Conservation (phyloP, 2,888 invertebrate species). For the Lobophora halterata region DNA sequence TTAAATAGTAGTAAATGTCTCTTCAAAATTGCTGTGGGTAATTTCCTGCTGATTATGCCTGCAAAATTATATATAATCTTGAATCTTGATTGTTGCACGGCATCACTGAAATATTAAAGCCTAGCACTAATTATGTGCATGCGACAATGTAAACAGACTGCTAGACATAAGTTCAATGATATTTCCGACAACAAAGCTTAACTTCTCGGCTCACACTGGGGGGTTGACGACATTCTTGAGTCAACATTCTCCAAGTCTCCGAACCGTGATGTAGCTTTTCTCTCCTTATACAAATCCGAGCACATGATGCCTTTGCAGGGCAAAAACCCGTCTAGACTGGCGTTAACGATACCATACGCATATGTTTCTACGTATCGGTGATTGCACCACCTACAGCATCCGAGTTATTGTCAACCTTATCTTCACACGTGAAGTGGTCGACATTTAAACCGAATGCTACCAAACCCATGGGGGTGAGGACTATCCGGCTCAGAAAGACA, state of each 20-base stretch:
- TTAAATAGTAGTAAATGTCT: no score
- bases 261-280: constrained; percentile 31
- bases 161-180: constrained; percentile 2
- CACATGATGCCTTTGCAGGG: constrained; percentile 52
- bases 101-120: neutral
- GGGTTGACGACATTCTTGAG: constrained; percentile 12
- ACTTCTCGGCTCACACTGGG: constrained; percentile 1
- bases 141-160: neutral
- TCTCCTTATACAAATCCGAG: constrained; percentile 43
- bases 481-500: constrained; percentile 23
- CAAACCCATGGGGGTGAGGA: constrained; percentile 19
- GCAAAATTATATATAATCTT: no score
- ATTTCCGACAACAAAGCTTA: constrained; percentile 10
- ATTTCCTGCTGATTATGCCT: no score
- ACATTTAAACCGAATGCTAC: constrained; percentile 26
- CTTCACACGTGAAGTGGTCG: constrained; percentile 30
- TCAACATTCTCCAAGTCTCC: constrained; percentile 12
- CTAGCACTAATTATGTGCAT: constrained; percentile 3
- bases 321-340: constrained; percentile 71
- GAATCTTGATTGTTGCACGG: no score
- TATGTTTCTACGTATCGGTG: constrained; percentile 41
- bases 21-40: no score
- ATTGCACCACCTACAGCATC: constrained; percentile 29
- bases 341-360: constrained; percentile 42
- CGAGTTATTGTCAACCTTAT: constrained; percentile 46